Evolutionary conservation across 1,140 invertebrate species (phyloP), one percentile per base, ranked within the genome.

Genomic region (Asobara japonica): DNA sequence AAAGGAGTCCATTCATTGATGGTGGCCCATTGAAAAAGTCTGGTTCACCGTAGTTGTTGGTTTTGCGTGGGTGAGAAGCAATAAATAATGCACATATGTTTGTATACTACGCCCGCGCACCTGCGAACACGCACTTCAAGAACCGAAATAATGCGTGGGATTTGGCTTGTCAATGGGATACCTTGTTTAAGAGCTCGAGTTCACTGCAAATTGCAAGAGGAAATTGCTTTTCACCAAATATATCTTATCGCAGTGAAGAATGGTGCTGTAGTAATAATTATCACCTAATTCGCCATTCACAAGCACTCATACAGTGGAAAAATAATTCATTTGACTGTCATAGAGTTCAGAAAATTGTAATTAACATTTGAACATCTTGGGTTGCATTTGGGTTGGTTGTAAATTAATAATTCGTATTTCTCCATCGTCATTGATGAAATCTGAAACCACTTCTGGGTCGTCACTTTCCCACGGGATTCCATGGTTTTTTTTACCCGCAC

Each of bases 21-120:
- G 74, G 73, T 38, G 45, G 67, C 71, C 67, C 60, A 77, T 70
- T 79, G 71, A 80, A 81, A 78, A 78, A 76, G 66, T 41, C 71
- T 51, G 30, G 11, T 33, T 33, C 11, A 29, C 33, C 51, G 65
- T 75, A 73, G 72, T 76, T 80, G 76, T 62, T 36, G 30, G 51
- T 65, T 45, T 27, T 60, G 75, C 72, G 78, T 77, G 68, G 77
- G 78, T 76, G 72, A n/a, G 10, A 33, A 25, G 74, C 45, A 76
- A 76, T 76, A 76, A 76, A 76, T 73, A 76, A 76, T 73, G 74
- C 62, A 73, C 66, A 33, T 41, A 65, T 64, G 56, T 41, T 22
- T 62, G 27, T 56, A 69, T 69, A 69, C 67, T 38, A 69, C 67
- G 67, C 67, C 67, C 67, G 29, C 67, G 67, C 67, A 69, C 65